Conservation (phyloP, 1,140 invertebrate genomes). For the Apis cerana region DNA sequence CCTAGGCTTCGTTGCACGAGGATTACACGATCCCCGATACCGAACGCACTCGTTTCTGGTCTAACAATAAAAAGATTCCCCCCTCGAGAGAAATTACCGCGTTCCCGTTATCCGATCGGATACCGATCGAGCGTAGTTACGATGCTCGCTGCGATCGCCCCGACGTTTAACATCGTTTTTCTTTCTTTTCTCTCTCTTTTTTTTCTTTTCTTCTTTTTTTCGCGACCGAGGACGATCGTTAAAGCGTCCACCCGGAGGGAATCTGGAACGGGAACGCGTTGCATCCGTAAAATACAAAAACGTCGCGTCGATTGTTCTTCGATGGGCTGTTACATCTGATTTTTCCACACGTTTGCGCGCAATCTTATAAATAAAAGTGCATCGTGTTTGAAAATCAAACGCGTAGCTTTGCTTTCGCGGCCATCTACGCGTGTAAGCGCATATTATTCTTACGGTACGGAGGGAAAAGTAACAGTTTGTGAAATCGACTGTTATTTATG, state of each 20-base stretch:
- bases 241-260: not conserved
- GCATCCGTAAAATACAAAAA: not conserved
- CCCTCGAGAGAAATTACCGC: conserved; percentile 54
- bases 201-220: conserved; percentile 16
- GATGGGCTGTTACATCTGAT: no score
- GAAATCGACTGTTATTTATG: conserved; percentile 22
- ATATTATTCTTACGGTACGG: not conserved
- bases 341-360: not conserved
- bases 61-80: conserved; percentile 58
- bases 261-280: not conserved
- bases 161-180: conserved; percentile 56
- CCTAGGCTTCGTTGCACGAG: conserved; percentile 34
- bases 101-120: conserved; percentile 59
- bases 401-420: not conserved
- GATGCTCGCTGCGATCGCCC: conserved; percentile 4
- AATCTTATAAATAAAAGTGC: not conserved
- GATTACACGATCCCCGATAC: not conserved
- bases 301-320: not conserved
- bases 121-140: conserved; percentile 30
- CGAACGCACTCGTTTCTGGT: conserved; percentile 39
- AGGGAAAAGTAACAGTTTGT: conserved; percentile 13
- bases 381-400: not conserved
- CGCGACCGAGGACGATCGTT: not conserved
- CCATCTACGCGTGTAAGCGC: not conserved
- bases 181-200: no score